A percentile compares a stretch with the other conserved stretches of the same genome.
Conservation (phyloP, 2,113 vertebrate genomes). For the Protomyctophum bolini region DNA sequence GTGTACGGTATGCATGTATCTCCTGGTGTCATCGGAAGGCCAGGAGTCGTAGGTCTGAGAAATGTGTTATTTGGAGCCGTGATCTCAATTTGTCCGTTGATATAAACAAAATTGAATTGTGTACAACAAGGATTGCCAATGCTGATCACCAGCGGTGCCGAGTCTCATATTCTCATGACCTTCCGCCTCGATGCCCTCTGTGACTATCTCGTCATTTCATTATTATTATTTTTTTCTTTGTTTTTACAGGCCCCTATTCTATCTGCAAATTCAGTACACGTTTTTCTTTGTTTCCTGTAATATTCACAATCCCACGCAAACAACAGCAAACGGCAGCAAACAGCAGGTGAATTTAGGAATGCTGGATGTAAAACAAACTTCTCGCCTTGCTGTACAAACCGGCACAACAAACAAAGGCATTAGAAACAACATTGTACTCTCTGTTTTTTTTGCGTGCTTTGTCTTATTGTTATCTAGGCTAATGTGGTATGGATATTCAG, state of each 20-base stretch:
- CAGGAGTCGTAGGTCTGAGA: neutral
- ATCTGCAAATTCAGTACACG: conserved; percentile 20
- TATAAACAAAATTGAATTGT: too few species aligned
- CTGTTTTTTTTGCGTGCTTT: conserved; percentile 37
- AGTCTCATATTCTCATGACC: conserved; percentile 12
- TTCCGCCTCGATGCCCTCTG: neutral
- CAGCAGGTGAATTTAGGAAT: conserved; percentile 53
- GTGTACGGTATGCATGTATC: too few species aligned
- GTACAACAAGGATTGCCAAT: too few species aligned
- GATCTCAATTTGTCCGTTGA: neutral
- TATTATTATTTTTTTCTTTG: too few species aligned
- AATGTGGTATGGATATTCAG: conserved; percentile 61
- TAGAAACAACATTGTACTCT: conserved; percentile 48
- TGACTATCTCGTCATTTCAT: neutral
- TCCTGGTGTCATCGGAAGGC: neutral
- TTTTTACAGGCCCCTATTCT: conserved; percentile 15
- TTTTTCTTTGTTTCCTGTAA: conserved; percentile 1
- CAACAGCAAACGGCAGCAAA: conserved; percentile 30
- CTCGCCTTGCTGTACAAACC: conserved; percentile 36
- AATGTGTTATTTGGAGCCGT: neutral
- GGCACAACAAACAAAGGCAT: conserved; percentile 54
- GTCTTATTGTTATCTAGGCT: conserved; percentile 57
- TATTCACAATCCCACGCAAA: conserved; percentile 35
- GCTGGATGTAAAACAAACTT: conserved; percentile 58
- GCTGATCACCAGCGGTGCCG: neutral